Conservation (phyloP, 2,888 invertebrate genomes). For the Branchellion lobata region DNA sequence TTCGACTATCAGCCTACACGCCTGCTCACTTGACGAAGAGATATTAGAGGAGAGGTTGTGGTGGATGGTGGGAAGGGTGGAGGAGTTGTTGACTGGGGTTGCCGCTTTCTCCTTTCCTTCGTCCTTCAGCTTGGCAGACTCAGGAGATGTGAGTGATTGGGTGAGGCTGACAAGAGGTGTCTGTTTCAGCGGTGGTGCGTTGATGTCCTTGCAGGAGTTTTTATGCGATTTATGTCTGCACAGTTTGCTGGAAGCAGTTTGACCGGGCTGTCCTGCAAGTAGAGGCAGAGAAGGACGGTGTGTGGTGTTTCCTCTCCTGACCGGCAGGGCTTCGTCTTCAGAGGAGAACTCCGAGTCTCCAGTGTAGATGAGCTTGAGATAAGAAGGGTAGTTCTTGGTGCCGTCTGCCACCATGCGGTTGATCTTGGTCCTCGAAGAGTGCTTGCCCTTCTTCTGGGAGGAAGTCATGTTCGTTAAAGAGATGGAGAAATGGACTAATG, state of each 20-base stretch:
- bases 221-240: no score
- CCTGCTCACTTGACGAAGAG: no score
- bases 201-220: no score
- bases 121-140: conserved; percentile 43
- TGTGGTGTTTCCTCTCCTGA: not conserved
- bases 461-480: no score
- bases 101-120: conserved; percentile 40
- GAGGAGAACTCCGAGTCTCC: conserved; percentile 52
- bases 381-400: conserved; percentile 51
- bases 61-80: no score
- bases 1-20: no score
- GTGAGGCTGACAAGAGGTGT: no score
- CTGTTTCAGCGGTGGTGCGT: no score
- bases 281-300: not conserved
- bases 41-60: no score
- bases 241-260: not conserved
- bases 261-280: not conserved
- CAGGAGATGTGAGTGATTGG: conserved; percentile 2
- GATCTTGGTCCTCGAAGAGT: conserved; percentile 47
- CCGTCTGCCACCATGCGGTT: conserved; percentile 50
- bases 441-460: conserved; percentile 15
- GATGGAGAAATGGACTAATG: no score
- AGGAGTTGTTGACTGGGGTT: conserved; percentile 20
- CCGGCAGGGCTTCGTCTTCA: conserved; percentile 46
- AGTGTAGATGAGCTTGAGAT: conserved; percentile 53